A percentile compares a stretch with the other conserved stretches of the same genome.
These are phyloP conservation scores for Trachymyrmex septentrionalis DNA, from an alignment of 1,140 invertebrate species.

Conservation along the genomic window DNA sequence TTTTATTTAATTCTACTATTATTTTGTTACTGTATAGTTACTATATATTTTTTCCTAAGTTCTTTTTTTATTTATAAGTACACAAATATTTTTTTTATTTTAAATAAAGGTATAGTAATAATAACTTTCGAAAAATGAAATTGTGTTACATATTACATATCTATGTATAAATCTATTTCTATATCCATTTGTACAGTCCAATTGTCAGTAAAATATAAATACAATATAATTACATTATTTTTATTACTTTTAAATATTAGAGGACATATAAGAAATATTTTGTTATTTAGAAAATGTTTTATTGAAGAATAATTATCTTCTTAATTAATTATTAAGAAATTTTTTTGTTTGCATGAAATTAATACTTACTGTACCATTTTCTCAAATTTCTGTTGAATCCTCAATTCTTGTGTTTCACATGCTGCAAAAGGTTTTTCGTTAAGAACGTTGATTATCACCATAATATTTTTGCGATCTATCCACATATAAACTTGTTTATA, in stretches of 20 bases:
- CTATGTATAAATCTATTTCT: neutral
- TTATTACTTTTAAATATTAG: neutral
- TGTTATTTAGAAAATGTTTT: neutral
- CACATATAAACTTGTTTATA: slow-evolving; percentile 67
- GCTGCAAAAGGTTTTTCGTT: slow-evolving; percentile 50
- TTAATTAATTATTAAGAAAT: too few relatives aligned
- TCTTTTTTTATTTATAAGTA: neutral
- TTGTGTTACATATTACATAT: neutral
- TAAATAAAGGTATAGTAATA: neutral
- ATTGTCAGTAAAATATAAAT: neutral
- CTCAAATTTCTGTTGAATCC: slow-evolving; percentile 62
- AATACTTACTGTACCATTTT: slow-evolving; percentile 57
- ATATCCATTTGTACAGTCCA: neutral
- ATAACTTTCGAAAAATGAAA: neutral
- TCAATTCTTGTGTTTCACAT: slow-evolving; percentile 49
- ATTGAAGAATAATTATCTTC: neutral
- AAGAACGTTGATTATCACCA: slow-evolving; percentile 44
- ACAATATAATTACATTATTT: neutral
- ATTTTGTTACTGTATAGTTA: neutral
- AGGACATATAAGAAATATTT: neutral
- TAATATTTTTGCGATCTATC: slow-evolving; percentile 51
- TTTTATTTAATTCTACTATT: neutral
- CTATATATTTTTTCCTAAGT: neutral
- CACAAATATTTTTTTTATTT: neutral
- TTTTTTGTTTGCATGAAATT: neutral